A percentile compares a stretch with the other conserved stretches of the same genome.
Conservation (phyloP, 2,888 invertebrate species). For the Stenotaenia linearis region DNA sequence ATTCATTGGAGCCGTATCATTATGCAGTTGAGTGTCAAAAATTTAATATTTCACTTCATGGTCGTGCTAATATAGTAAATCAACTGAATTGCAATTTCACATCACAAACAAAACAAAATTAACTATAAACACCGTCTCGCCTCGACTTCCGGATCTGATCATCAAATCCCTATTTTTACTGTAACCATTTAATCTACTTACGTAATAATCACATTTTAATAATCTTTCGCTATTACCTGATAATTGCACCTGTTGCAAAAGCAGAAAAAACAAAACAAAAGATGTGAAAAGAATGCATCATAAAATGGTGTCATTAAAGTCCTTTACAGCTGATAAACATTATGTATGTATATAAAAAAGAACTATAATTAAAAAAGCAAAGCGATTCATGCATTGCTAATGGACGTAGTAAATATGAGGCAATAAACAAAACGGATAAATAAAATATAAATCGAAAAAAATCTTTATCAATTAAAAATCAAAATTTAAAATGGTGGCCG, state of each 20-base stretch:
- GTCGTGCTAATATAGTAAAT: not conserved
- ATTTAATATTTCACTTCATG: not conserved
- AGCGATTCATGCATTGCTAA: not conserved
- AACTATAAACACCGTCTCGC: not conserved
- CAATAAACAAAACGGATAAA: not conserved
- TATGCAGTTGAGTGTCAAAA: not conserved
- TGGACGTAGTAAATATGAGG: not conserved
- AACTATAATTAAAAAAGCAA: not conserved
- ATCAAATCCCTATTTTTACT: not conserved
- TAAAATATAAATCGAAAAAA: not conserved
- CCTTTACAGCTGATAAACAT: not conserved
- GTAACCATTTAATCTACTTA: not conserved
- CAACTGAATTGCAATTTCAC: not conserved
- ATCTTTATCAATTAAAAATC: not conserved
- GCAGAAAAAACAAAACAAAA: not conserved
- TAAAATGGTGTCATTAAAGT: not conserved
- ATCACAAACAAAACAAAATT: not conserved
- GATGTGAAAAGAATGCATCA: not conserved
- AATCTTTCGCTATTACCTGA: constrained; percentile 2
- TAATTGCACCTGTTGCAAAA: not conserved
- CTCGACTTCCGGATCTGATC: not conserved
- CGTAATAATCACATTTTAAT: constrained; percentile 5
- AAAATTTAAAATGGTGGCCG: not conserved
- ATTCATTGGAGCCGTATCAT: not conserved
- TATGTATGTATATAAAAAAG: not conserved